A percentile compares a stretch with the other conserved stretches of the same genome.
Evolutionary conservation across 2,797 vertebrate genomes (phyloP).

Genomic region (Diceros bicornis): DNA sequence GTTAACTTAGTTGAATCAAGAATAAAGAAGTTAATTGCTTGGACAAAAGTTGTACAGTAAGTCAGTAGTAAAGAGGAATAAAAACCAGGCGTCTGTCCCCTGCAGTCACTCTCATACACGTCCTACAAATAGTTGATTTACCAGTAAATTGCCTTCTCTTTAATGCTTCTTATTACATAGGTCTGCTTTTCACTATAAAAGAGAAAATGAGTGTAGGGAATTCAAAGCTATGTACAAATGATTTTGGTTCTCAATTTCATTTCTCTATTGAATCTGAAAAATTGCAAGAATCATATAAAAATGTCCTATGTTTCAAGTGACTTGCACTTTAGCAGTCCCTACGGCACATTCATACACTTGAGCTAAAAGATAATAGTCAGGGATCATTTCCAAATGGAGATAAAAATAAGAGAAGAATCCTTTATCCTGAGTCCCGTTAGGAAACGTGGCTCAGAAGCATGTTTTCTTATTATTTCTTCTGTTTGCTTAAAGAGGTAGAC

Average conservation of each 20-base stretch:
- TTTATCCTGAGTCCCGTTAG: slow-evolving; percentile 41
- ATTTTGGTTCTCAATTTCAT: slow-evolving; percentile 65
- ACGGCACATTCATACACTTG: neutral
- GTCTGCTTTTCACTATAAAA: slow-evolving; percentile 67
- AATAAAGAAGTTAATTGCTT: slow-evolving; percentile 65
- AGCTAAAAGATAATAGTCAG: slow-evolving; percentile 53
- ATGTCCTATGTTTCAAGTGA: slow-evolving; percentile 54
- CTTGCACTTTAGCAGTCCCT: neutral
- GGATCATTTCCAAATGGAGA: slow-evolving; percentile 67
- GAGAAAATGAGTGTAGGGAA: slow-evolving; percentile 69
- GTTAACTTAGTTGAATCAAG: slow-evolving; percentile 64
- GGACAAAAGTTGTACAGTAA: slow-evolving; percentile 10
- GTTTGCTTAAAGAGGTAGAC: slow-evolving; percentile 48
- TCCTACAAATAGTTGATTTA: slow-evolving; percentile 64
- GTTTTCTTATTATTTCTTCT: slow-evolving; percentile 46
- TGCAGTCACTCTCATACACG: neutral
- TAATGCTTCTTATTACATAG: slow-evolving; percentile 70
- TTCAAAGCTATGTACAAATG: slow-evolving; percentile 51
- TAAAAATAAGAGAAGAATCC: slow-evolving; percentile 69
- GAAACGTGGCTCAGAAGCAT: slow-evolving; percentile 33
- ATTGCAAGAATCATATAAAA: slow-evolving; percentile 56
- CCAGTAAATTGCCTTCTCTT: slow-evolving; percentile 65
- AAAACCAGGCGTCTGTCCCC: slow-evolving; percentile 41
- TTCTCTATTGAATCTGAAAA: slow-evolving; percentile 62
- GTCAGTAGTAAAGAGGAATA: neutral